phyloP scores from a whole-genome alignment of 2,888 invertebrate genomes.

The Caenorhabditis sulstoni region DNA sequence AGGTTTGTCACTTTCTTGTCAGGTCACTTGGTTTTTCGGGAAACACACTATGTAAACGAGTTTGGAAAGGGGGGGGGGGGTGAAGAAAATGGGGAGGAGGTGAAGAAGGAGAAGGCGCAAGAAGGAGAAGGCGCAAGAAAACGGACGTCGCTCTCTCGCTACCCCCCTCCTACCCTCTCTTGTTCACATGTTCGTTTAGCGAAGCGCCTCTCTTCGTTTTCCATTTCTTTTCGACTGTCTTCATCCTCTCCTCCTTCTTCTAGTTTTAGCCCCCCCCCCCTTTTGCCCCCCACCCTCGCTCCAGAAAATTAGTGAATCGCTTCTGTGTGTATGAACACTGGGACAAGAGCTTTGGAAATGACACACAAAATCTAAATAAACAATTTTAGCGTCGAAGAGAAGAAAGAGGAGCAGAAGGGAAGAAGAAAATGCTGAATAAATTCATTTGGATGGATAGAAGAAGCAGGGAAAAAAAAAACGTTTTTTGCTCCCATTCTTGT shows the following conservation, averaged over 20 bases:
- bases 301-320: too few relatives aligned
- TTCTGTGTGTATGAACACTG: too few relatives aligned
- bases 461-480: slow-evolving; percentile 11
- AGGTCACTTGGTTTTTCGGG: slow-evolving; percentile 40
- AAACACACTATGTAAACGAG: slow-evolving; percentile 53
- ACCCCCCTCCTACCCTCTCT: slow-evolving; percentile 26
- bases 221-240: slow-evolving; percentile 19
- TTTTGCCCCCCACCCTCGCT: not conserved
- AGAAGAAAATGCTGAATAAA: slow-evolving; percentile 23
- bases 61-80: slow-evolving; percentile 19
- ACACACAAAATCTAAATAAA: slow-evolving; percentile 37
- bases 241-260: not conserved
- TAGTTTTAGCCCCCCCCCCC: too few relatives aligned
- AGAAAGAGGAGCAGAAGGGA: not conserved
- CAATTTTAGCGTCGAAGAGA: slow-evolving; percentile 55
- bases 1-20: slow-evolving; percentile 21
- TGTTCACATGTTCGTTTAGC: slow-evolving; percentile 56
- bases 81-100: too few relatives aligned
- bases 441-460: slow-evolving; percentile 30
- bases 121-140: slow-evolving; percentile 54
- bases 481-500: slow-evolving; percentile 7
- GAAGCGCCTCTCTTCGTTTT: slow-evolving; percentile 34
- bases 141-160: slow-evolving; percentile 40
- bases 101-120: too few relatives aligned
- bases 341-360: not conserved